A percentile compares a stretch with the other conserved stretches of the same genome.
phyloP scores from a whole-genome alignment of 2,888 invertebrate species.

The Rhingia rostrata region DNA sequence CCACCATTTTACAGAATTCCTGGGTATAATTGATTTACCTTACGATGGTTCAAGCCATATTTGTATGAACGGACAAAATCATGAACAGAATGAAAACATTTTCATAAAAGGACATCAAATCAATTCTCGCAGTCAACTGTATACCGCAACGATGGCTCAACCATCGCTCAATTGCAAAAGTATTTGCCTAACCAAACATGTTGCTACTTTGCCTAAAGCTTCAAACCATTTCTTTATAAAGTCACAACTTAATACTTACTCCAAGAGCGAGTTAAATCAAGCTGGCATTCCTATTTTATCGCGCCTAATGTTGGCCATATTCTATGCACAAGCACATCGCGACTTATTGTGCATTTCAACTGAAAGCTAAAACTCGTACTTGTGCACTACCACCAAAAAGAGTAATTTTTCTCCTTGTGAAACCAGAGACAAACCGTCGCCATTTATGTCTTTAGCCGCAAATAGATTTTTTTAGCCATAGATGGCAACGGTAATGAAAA shows the following conservation, averaged over 20 bases:
- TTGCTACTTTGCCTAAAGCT: constrained; percentile 53
- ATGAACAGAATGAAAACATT: constrained; percentile 13
- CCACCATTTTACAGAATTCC: too few species aligned
- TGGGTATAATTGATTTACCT: constrained; percentile 13
- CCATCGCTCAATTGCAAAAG: constrained; percentile 15
- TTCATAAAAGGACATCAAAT: constrained; percentile 45
- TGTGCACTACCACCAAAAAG: constrained; percentile 44
- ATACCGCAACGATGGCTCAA: constrained; percentile 2
- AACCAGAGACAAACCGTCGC: constrained; percentile 63
- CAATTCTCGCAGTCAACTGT: constrained; percentile 27
- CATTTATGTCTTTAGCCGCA: constrained; percentile 62
- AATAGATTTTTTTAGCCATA: constrained; percentile 53
- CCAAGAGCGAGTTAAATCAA: constrained; percentile 15
- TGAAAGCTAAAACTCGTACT: constrained; percentile 12
- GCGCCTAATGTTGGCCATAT: constrained; percentile 8
- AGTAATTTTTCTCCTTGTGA: constrained; percentile 54
- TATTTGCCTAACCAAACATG: constrained; percentile 37
- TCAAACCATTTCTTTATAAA: constrained; percentile 36
- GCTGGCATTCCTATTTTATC: constrained; percentile 23
- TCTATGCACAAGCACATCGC: neutral
- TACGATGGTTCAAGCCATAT: constrained; percentile 13
- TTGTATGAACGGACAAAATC: constrained; percentile 4
- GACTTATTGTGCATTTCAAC: neutral
- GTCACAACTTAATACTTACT: constrained; percentile 19
- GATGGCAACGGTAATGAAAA: constrained; percentile 69